Percentiles rank a stretch among this genome's conserved stretches.
Evolutionary conservation across 2,888 invertebrate species (phyloP).

Genomic region (Ichneumoninae sp.): DNA sequence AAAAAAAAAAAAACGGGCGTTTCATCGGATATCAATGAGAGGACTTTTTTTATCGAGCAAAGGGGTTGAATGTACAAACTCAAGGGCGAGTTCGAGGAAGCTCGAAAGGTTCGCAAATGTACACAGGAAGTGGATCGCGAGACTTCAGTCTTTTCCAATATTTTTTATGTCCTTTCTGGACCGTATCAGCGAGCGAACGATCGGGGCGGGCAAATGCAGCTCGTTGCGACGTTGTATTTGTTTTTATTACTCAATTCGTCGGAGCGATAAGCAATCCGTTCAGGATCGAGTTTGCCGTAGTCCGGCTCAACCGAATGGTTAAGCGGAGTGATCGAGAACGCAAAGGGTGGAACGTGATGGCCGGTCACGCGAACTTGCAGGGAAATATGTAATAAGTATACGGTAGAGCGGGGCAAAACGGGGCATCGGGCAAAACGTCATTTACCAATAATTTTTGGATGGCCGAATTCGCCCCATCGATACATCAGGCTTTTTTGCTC

Average conservation of each 20-base stretch:
- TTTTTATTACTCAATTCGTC: constrained; percentile 56
- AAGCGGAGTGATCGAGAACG: constrained; percentile 62
- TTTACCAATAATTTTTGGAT: too few species aligned
- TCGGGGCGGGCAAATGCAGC: constrained; percentile 13
- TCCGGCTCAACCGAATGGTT: constrained; percentile 47
- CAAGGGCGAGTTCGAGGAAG: not conserved
- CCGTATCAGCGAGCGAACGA: not conserved
- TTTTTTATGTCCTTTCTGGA: not conserved
- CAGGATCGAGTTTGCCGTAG: constrained; percentile 63
- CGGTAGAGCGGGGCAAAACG: too few species aligned
- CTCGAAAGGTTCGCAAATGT: not conserved
- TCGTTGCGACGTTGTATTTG: constrained; percentile 30
- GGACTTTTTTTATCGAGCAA: constrained; percentile 10
- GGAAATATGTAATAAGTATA: constrained; percentile 11
- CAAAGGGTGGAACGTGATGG: constrained; percentile 65
- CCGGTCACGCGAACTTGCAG: constrained; percentile 64
- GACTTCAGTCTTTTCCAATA: not conserved
- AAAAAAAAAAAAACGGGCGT: constrained; percentile 7
- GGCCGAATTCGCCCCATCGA: too few species aligned
- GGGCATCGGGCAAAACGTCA: too few species aligned
- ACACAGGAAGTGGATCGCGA: not conserved
- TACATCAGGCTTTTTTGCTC: too few species aligned
- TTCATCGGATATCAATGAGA: constrained; percentile 17
- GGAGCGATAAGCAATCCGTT: constrained; percentile 62
- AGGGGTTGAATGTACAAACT: not conserved